Percentiles rank a stretch among this genome's conserved stretches.
phyloP scores from a whole-genome alignment of 2,113 vertebrate genomes.

The Struthio camelus region DNA sequence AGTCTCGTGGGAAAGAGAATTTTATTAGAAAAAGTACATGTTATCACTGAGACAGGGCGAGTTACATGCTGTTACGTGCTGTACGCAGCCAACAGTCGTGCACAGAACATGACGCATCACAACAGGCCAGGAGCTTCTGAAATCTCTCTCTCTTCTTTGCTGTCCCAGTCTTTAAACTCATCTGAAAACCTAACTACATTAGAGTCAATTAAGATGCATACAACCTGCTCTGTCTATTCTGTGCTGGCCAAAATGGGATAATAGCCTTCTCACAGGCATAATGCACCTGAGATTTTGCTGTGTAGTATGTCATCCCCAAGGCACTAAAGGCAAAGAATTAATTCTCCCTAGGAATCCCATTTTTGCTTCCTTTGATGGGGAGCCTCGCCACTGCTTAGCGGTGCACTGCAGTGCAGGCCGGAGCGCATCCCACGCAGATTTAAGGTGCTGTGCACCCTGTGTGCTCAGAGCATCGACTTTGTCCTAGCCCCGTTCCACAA shows the following conservation, averaged over 20 bases:
- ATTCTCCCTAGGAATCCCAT: background rate
- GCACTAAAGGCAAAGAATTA: background rate
- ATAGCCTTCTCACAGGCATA: no score
- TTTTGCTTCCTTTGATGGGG: background rate
- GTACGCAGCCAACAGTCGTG: rapidly evolving
- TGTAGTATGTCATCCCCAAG: background rate
- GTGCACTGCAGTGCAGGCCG: background rate
- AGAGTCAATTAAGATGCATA: background rate
- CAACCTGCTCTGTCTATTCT: background rate
- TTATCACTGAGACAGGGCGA: rapidly evolving
- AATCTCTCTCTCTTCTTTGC: background rate
- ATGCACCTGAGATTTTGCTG: no score
- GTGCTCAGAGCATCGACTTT: background rate
- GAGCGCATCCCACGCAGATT: background rate
- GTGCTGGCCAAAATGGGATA: background rate
- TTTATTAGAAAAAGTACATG: background rate
- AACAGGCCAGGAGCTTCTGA: background rate
- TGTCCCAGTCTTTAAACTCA: background rate
- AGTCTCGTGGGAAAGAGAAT: background rate
- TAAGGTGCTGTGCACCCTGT: background rate
- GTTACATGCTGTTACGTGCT: rapidly evolving
- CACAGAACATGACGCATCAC: background rate
- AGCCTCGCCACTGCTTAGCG: background rate
- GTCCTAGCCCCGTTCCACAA: background rate
- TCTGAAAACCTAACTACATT: background rate